A percentile compares a stretch with the other conserved stretches of the same genome.
phyloP scores from a whole-genome alignment of 1,140 invertebrate genomes.

The Drepana arcuata region DNA sequence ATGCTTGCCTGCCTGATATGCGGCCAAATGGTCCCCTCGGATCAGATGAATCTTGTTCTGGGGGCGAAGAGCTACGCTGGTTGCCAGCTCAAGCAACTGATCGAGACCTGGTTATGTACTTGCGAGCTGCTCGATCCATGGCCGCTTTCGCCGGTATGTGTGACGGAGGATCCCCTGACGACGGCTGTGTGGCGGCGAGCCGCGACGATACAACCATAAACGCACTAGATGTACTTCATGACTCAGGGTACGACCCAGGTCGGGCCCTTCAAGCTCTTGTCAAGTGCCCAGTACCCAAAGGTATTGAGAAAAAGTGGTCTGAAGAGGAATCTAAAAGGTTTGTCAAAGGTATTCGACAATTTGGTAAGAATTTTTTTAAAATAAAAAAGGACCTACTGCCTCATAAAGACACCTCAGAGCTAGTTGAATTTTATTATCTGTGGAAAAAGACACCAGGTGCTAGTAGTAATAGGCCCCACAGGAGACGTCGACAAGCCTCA shows the following conservation, averaged over 20 bases:
- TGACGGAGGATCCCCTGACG: conserved; percentile 96
- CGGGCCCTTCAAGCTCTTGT: conserved; percentile 96
- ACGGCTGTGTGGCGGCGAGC: conserved; percentile 96
- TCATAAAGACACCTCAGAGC: conserved; percentile 95
- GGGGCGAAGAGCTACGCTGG: conserved; percentile 94
- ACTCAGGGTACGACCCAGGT: conserved; percentile 95
- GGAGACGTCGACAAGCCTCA: conserved; percentile 90
- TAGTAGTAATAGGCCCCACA: conserved; percentile 92
- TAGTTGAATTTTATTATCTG: conserved; percentile 99
- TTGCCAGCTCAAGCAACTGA: conserved; percentile 91
- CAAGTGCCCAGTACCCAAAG: conserved; percentile 96
- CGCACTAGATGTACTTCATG: conserved; percentile 95
- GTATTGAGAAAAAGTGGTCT: conserved; percentile 97
- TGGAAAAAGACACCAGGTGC: conserved; percentile 99
- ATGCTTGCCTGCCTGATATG: conserved; percentile 83
- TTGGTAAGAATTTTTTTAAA: conserved; percentile 99
- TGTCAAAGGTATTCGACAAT: conserved; percentile 96
- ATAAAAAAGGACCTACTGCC: conserved; percentile 96
- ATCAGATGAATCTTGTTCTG: conserved; percentile 82
- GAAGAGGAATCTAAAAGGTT: conserved; percentile 98
- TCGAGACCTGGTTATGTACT: conserved; percentile 96
- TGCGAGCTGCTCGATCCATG: conserved; percentile 95
- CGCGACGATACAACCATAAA: conserved; percentile 98
- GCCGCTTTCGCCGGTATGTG: conserved; percentile 96
- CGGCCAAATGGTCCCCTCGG: conserved; percentile 75